Evolutionary conservation across 1,140 invertebrate species (phyloP).

Genomic region (Bombus superbus): DNA sequence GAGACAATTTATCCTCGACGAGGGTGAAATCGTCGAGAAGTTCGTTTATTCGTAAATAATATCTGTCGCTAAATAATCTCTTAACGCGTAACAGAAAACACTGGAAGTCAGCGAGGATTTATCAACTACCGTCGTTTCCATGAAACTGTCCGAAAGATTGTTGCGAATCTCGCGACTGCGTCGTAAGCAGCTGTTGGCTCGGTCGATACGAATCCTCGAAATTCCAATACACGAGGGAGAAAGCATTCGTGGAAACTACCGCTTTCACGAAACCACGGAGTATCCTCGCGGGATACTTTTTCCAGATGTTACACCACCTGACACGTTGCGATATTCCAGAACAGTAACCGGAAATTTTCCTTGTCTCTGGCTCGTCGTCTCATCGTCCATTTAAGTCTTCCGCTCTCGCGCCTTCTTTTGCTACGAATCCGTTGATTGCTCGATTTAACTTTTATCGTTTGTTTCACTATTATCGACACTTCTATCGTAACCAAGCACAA

Average conservation of each 20-base stretch:
- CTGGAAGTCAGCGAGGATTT: neutral
- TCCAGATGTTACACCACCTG: neutral
- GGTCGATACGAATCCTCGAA: conserved; percentile 18
- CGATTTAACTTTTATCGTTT: no score
- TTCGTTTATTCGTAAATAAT: neutral
- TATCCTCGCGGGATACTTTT: neutral
- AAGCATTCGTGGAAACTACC: conserved; percentile 8
- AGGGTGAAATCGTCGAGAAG: neutral
- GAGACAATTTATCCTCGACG: neutral
- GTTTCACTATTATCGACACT: no score
- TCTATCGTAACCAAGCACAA: no score
- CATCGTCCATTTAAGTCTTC: no score
- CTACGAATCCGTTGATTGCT: neutral
- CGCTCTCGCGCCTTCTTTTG: neutral
- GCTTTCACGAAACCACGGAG: conserved; percentile 36
- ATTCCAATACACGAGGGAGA: conserved; percentile 10
- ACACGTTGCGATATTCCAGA: neutral
- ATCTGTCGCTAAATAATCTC: neutral
- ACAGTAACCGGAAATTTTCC: neutral
- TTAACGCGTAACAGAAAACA: neutral
- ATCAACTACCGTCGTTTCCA: neutral
- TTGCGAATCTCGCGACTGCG: neutral
- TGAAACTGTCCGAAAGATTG: neutral
- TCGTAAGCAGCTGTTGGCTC: neutral
- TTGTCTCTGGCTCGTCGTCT: neutral